Conservation (phyloP, 2,113 vertebrate species). For the Hippopotamus amphibius region DNA sequence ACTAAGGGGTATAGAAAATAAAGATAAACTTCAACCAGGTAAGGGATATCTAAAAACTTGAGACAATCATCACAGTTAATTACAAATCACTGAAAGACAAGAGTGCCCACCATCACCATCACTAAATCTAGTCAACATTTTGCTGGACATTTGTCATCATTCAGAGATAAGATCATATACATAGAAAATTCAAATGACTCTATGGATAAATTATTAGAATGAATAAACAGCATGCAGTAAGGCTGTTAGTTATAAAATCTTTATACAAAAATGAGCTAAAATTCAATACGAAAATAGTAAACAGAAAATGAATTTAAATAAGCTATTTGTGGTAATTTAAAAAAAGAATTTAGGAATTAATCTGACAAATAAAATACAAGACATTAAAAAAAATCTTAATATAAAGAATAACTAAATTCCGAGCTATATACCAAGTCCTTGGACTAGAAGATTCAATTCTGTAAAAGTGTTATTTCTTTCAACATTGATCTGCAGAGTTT, state of each 20-base stretch:
- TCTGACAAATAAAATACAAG: background rate
- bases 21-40: background rate
- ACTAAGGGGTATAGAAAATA: background rate
- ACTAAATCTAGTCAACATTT: background rate
- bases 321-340: background rate
- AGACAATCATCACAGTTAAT: background rate
- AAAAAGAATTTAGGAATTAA: slow-evolving; percentile 22
- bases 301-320: background rate
- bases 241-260: background rate
- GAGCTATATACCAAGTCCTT: background rate
- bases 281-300: slow-evolving; percentile 28
- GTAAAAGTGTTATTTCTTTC: background rate
- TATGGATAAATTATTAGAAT: slow-evolving; percentile 11
- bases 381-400: background rate
- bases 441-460: background rate
- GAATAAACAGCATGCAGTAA: background rate
- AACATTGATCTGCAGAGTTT: slow-evolving; percentile 25
- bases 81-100: background rate
- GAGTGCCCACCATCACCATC: background rate
- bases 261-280: slow-evolving; percentile 34
- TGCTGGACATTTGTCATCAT: background rate
- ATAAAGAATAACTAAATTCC: slow-evolving; percentile 26
- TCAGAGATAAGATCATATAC: background rate
- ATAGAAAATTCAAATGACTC: background rate
- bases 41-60: slow-evolving; percentile 18